phyloP scores from a whole-genome alignment of 2,113 vertebrate species.

The Dicentrarchus labrax region DNA sequence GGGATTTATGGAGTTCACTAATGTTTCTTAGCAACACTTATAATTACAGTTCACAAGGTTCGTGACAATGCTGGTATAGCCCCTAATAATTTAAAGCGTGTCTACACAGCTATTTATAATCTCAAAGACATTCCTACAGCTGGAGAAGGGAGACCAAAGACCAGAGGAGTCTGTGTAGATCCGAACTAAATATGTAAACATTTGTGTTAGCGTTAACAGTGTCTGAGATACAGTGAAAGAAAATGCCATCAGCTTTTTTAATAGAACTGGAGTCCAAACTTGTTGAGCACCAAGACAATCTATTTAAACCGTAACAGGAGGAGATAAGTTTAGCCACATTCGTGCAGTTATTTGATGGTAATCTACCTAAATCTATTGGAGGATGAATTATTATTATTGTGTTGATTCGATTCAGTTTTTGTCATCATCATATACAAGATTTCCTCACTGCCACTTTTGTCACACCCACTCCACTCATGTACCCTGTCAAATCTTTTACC shows the following conservation, averaged over 20 bases:
- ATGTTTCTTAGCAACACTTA: conserved; percentile 14
- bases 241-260: conserved; percentile 1
- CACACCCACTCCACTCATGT: neutral
- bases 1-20: neutral
- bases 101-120: conserved; percentile 59
- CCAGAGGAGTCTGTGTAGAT: neutral
- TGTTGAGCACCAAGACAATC: conserved; percentile 27
- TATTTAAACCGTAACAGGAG: conserved; percentile 34
- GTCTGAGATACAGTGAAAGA: conserved; percentile 5
- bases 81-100: conserved; percentile 28
- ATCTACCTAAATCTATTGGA: neutral
- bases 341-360: neutral
- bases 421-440: neutral
- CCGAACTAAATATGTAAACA: neutral
- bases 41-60: conserved; percentile 43
- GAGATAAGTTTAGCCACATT: conserved; percentile 14
- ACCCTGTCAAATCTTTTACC: neutral
- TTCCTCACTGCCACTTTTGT: neutral
- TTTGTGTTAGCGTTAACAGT: neutral
- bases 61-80: conserved; percentile 39
- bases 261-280: conserved; percentile 32
- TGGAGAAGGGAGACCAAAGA: neutral
- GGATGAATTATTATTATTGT: neutral
- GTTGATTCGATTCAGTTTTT: neutral
- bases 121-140: conserved; percentile 42